Base-by-base conservation (phyloP, 2,797 vertebrate species). In the Cyprinella venusta region DNA sequence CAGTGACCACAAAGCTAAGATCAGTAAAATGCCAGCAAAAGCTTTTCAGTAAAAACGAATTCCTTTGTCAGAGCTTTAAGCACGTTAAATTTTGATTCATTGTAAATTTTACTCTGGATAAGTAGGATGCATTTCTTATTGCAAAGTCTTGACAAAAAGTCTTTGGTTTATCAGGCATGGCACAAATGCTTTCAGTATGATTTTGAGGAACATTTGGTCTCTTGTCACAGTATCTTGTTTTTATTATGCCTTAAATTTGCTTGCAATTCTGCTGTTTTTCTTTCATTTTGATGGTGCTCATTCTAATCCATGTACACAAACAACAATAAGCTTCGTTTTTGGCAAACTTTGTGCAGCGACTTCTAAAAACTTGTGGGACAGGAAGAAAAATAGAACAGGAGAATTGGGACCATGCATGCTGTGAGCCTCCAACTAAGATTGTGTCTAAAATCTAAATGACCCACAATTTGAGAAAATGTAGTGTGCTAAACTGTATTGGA, bases 221-320 rank as follows among this genome's bases (percentile, higher is more conserved):
- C 45, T 33, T 48, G 26, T 65, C 40, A 50, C 15, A 63, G 16
- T 61, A 52, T 33, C 59, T 83, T 88, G 79, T 63, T 56, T 70
- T 84, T 79, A 83, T 88, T 89, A 72, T 89, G 89, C 85, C 38
- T 1, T 24, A 71, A 76, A 30, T 79, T 78, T 59, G 56, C 86
- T 67, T 63, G 26, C 79, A 54, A 42, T 72, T 61, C 42, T 74
- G 24, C 59, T 24, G 54, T 69, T 64, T 74, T 76, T 70, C 40
- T 65, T 74, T 76, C 26, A 65, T 82, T 67, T 68, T 33, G 10
- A 67, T 26, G 13, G 36, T 64, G 24, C 30, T 76, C 5, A 61
- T 59, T 67, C 54, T 52, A 19, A 52, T 38, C 45, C 33, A 18
- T 38, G 61, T 6, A 33, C 45, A 16, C 6, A 48, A 65, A 70